Percentiles rank a stretch among this genome's conserved stretches.
Conservation (phyloP, 1,140 invertebrate species). For the Daktulosphaira vitifoliae region DNA sequence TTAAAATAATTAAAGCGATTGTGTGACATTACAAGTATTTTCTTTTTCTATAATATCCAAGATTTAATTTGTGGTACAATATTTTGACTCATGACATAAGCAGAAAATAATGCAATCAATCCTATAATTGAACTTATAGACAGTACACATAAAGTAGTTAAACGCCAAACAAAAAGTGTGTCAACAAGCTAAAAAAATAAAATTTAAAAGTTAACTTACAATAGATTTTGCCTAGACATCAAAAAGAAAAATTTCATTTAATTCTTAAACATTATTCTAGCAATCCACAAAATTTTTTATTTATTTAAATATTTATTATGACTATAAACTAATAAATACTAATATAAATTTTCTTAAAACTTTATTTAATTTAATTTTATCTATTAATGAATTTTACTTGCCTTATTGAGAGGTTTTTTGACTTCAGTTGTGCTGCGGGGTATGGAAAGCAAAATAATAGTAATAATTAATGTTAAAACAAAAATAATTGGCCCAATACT, state of each 20-base stretch:
- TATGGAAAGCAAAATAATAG: constrained; percentile 48
- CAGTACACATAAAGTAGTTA: constrained; percentile 46
- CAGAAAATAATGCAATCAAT: constrained; percentile 47
- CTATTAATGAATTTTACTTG: too few relatives aligned
- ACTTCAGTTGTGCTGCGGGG: constrained; percentile 41
- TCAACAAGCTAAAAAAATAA: constrained; percentile 50
- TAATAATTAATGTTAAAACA: constrained; percentile 45
- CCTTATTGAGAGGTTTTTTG: constrained; percentile 41
- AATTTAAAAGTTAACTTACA: too few relatives aligned
- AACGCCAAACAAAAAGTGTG: constrained; percentile 49
- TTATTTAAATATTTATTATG: too few relatives aligned
- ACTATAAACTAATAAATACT: too few relatives aligned
- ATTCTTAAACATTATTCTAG: too few relatives aligned
- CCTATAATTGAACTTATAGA: constrained; percentile 45
- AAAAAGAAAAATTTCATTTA: too few relatives aligned
- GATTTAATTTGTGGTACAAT: constrained; percentile 44
- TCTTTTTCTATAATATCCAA: constrained; percentile 45
- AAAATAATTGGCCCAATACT: constrained; percentile 48
- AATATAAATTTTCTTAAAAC: too few relatives aligned
- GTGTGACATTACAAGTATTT: constrained; percentile 11
- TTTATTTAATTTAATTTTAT: too few relatives aligned
- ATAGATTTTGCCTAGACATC: too few relatives aligned
- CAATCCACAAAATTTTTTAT: too few relatives aligned
- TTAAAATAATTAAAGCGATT: constrained; percentile 34
- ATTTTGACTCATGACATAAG: constrained; percentile 46